Percentiles rank a stretch among this genome's conserved stretches.
These are phyloP conservation scores for Syngnathus rostellatus DNA, from an alignment of 2,797 vertebrate species.

Conservation along the genomic window DNA sequence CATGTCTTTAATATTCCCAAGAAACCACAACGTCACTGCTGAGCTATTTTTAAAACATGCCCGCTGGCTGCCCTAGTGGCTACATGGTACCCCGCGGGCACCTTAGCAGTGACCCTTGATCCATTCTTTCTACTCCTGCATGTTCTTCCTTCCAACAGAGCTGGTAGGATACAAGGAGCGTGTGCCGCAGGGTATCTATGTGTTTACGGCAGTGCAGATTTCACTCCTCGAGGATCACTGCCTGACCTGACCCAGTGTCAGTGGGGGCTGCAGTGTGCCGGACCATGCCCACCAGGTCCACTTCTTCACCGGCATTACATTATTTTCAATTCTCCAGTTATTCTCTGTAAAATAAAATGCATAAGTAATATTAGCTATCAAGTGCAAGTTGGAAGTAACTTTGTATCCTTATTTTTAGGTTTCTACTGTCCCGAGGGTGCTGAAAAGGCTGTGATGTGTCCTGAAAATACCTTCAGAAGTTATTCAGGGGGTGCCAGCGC, in stretches of 20 bases:
- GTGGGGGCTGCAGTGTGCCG: conserved; percentile 73
- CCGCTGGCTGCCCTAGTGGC: too few species aligned
- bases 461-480: conserved; percentile 70
- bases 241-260: conserved; percentile 59
- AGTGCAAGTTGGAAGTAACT: not conserved
- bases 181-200: conserved; percentile 86
- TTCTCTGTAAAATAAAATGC: conserved; percentile 18
- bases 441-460: conserved; percentile 67
- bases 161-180: conserved; percentile 70
- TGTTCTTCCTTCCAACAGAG: conserved; percentile 55
- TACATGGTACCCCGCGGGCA: too few species aligned
- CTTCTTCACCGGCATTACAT: not conserved
- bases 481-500: conserved; percentile 64
- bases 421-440: conserved; percentile 82
- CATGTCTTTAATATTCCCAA: not conserved
- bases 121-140: not conserved
- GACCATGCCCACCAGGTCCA: conserved; percentile 80
- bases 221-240: conserved; percentile 55
- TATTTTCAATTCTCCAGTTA: too few species aligned
- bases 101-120: not conserved
- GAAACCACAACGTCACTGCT: not conserved
- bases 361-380: not conserved
- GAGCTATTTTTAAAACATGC: not conserved
- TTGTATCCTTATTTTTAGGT: conserved; percentile 57
- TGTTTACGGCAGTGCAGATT: conserved; percentile 75